phyloP scores from a whole-genome alignment of 2,797 vertebrate genomes.

The Urocyon cinereoargenteus region DNA sequence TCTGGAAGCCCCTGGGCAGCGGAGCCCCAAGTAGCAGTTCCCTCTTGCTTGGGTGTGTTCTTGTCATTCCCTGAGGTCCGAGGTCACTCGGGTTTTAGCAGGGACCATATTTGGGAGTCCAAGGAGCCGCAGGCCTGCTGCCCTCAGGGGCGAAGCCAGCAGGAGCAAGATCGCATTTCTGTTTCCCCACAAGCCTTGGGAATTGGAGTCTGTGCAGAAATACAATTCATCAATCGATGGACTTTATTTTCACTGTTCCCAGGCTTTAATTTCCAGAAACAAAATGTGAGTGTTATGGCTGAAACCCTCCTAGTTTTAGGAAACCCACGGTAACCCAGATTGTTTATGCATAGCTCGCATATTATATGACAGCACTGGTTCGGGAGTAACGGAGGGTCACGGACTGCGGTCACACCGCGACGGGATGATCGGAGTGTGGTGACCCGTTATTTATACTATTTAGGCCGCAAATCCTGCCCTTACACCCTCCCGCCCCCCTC shows the following conservation, averaged over 20 bases:
- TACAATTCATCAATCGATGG: conserved; percentile 57
- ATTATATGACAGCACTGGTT: conserved; percentile 64
- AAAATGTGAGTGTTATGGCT: conserved; percentile 77
- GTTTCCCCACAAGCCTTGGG: neutral
- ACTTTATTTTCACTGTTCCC: conserved; percentile 61
- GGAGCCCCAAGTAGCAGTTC: neutral
- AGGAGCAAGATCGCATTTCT: neutral
- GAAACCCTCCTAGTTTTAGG: conserved; percentile 71
- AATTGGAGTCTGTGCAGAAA: conserved; percentile 62
- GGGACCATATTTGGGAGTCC: neutral
- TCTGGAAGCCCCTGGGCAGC: neutral
- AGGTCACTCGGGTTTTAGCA: neutral
- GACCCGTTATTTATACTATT: neutral
- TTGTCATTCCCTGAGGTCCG: neutral
- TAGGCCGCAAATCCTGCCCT: neutral
- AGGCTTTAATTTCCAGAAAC: conserved; percentile 78
- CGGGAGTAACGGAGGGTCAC: conserved; percentile 41
- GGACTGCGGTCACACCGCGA: conserved; percentile 41
- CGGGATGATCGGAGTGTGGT: neutral
- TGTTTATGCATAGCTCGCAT: conserved; percentile 72
- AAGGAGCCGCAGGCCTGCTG: neutral
- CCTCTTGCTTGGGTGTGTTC: neutral
- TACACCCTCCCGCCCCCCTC: neutral
- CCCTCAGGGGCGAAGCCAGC: neutral
- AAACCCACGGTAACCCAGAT: conserved; percentile 66